Percentiles rank a stretch among this genome's conserved stretches.
These are phyloP conservation scores for Grantiella picta DNA, from an alignment of 2,113 vertebrate genomes.

Conservation along the genomic window DNA sequence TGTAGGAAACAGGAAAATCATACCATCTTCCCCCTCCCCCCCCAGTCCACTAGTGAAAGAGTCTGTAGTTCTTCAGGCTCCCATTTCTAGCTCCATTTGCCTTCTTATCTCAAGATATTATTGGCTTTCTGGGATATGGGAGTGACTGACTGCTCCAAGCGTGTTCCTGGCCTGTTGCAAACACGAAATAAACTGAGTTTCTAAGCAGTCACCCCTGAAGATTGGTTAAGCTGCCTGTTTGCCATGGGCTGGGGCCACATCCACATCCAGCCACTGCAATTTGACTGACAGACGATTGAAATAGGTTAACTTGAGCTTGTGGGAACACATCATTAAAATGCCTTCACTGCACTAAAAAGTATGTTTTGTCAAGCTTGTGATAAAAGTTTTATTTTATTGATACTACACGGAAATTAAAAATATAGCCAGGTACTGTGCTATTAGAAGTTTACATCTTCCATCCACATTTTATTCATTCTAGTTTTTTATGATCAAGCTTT, in stretches of 20 bases:
- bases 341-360: background rate
- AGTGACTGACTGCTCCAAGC: background rate
- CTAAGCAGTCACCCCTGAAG: background rate
- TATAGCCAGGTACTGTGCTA: background rate
- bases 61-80: background rate
- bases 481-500: background rate
- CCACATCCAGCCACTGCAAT: background rate
- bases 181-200: background rate
- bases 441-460: background rate
- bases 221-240: background rate
- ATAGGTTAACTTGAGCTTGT: background rate
- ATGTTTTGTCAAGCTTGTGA: background rate
- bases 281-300: background rate
- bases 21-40: fast-evolving
- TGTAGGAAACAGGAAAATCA: background rate
- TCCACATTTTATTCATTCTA: background rate
- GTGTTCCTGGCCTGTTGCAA: background rate
- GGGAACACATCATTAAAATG: background rate
- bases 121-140: background rate
- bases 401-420: background rate
- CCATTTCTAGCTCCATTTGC: background rate
- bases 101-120: background rate
- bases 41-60: background rate
- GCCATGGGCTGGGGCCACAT: background rate
- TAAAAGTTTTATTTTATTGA: background rate